These are phyloP conservation scores for Eumerus sabulonum DNA, from an alignment of 2,888 invertebrate species.

Conservation along the genomic window DNA sequence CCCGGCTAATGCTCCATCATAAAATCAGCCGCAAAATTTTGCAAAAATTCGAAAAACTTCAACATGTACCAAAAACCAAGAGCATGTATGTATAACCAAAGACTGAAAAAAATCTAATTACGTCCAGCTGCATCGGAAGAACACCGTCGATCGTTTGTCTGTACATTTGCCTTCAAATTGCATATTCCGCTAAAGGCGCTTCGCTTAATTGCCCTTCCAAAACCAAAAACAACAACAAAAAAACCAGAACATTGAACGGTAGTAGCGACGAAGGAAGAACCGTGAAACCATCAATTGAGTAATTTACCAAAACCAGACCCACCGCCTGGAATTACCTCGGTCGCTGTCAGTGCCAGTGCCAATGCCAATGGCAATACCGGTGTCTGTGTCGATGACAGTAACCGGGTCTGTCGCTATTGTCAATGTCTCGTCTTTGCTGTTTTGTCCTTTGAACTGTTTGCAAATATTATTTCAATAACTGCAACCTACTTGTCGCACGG, in stretches of 20 bases:
- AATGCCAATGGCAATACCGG: too few species aligned
- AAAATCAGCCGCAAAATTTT: not conserved
- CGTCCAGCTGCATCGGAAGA: constrained; percentile 18
- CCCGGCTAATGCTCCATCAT: constrained; percentile 1
- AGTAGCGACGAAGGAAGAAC: constrained; percentile 38
- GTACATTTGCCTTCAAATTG: too few species aligned
- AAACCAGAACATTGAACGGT: constrained; percentile 13
- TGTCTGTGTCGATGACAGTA: too few species aligned
- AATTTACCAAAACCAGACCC: constrained; percentile 48
- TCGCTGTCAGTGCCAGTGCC: not conserved
- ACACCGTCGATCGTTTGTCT: not conserved
- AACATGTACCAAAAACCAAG: too few species aligned
- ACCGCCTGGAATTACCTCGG: constrained; percentile 13
- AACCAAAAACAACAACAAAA: constrained; percentile 1
- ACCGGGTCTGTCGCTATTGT: not conserved
- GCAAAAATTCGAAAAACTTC: not conserved
- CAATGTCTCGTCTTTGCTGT: constrained; percentile 17
- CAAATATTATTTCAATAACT: constrained; percentile 55
- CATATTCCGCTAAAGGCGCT: constrained; percentile 43
- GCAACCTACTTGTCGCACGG: constrained; percentile 31
- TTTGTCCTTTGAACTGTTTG: constrained; percentile 32
- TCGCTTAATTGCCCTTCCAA: constrained; percentile 35
- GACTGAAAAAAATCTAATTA: constrained; percentile 29
- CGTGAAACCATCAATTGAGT: constrained; percentile 55
- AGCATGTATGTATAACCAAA: too few species aligned